phyloP scores from a whole-genome alignment of 2,797 vertebrate genomes.

The Jordanella pulchra region DNA sequence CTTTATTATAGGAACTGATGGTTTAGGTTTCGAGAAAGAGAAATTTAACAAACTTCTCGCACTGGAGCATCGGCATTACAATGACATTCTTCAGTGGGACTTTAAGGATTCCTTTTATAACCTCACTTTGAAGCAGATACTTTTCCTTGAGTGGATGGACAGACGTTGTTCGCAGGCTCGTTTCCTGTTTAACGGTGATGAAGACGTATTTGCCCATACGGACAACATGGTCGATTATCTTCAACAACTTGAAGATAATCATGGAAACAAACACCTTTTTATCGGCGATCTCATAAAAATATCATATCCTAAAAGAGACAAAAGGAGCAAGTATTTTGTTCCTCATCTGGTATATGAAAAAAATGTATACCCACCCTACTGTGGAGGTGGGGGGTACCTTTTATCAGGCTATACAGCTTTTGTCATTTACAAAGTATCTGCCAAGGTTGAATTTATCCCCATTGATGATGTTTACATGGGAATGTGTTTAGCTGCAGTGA shows the following conservation, averaged over 20 bases:
- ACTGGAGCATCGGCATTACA: conserved; percentile 71
- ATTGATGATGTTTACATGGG: conserved; percentile 85
- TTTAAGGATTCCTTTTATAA: conserved; percentile 87
- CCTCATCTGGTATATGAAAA: conserved; percentile 68
- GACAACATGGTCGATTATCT: conserved; percentile 80
- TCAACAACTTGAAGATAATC: conserved; percentile 25
- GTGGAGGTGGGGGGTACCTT: conserved; percentile 80
- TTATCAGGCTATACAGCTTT: conserved; percentile 76
- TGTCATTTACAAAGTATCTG: conserved; percentile 60
- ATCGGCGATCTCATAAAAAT: conserved; percentile 69
- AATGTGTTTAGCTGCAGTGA: conserved; percentile 77
- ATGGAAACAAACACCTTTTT: conserved; percentile 75
- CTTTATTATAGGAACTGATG: conserved; percentile 76
- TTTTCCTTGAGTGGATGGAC: conserved; percentile 84
- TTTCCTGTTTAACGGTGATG: conserved; percentile 84
- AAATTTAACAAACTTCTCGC: conserved; percentile 75
- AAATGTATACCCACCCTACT: conserved; percentile 68
- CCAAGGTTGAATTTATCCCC: conserved; percentile 62
- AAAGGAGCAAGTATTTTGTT: conserved; percentile 82
- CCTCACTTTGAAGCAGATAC: conserved; percentile 86
- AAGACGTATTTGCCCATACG: conserved; percentile 84
- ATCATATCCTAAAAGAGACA: conserved; percentile 58
- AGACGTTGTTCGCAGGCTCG: conserved; percentile 64
- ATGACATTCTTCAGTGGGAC: conserved; percentile 86
- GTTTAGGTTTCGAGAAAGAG: background rate